Conservation (phyloP, 1,140 invertebrate genomes). For the Antheraea pernyi region DNA sequence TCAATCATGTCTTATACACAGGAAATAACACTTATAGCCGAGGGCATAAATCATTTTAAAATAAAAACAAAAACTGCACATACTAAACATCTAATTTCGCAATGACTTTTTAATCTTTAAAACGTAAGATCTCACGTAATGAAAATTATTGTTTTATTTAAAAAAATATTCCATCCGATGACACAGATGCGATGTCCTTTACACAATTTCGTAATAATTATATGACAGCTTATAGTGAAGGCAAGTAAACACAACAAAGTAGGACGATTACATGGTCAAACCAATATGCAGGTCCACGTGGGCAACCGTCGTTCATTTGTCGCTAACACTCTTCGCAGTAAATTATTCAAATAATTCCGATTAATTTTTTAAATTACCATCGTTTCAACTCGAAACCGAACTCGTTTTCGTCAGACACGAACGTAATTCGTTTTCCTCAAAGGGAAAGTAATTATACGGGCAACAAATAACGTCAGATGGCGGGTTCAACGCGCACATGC, state of each 20-base stretch:
- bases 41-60: no score
- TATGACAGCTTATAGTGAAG: conserved; percentile 18
- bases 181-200: conserved; percentile 7
- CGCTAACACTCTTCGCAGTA: conserved; percentile 32
- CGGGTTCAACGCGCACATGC: conserved; percentile 8
- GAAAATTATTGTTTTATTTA: not conserved
- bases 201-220: conserved; percentile 14
- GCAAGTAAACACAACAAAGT: conserved; percentile 10
- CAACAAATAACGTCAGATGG: conserved; percentile 7
- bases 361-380: conserved; percentile 28
- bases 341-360: conserved; percentile 30
- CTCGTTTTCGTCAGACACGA: not conserved
- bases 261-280: conserved; percentile 24
- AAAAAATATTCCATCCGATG: not conserved
- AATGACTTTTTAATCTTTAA: not conserved
- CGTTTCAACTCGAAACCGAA: conserved; percentile 13
- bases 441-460: conserved; percentile 17
- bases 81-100: no score
- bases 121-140: not conserved
- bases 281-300: conserved; percentile 21
- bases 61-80: no score
- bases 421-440: conserved; percentile 2
- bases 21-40: no score
- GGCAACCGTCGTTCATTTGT: conserved; percentile 16
- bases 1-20: no score